Evolutionary conservation across 2,888 invertebrate species (phyloP), one percentile per base, ranked within the genome.

Genomic region (Patella ulyssiponensis): DNA sequence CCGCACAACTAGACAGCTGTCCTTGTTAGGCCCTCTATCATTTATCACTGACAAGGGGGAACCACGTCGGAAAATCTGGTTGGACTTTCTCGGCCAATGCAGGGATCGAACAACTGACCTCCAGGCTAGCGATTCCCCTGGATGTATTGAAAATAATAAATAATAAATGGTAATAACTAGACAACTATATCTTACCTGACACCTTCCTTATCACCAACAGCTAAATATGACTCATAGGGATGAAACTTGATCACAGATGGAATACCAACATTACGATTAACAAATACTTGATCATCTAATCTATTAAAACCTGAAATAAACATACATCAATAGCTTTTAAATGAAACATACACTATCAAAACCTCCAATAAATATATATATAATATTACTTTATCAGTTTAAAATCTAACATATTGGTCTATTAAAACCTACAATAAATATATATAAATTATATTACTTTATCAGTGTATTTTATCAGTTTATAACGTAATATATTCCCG

Each of bases 141-240:
- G n/a, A n/a, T 4, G 27, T 27, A 27, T 27, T 27, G 27, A 27
- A 27, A 27, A 27, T 27, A 27, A 33, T 33, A 64, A 3, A 64
- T 20, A 64, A n/a, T 58, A 58, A 58, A 15, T 17, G 17, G 1
- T 58, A 58, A 15, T 15, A 27, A 27, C 27, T 1, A 27, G 27
- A 27, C 17, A 5, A 12, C 5, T n/a, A 23, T 27, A 27, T 81
- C 84, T 82, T 82, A 95, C 95, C 95, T 95, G 89, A 96, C 95
- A 90, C 94, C 95, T 90, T 97, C 96, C 90, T 95, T 95, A 88
- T 95, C 96, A 69, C 97, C 96, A 74, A 97, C 95, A 56, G 96
- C 96, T 79, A 97, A 93, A 91, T 96, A 96, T 83, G 96, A 95
- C 90, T 97, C 97, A 92, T 96, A 98, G 0, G 98, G 97, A 93